Base-by-base conservation (phyloP, 2,797 vertebrate genomes). In the Coranthus polyacanthus region DNA sequence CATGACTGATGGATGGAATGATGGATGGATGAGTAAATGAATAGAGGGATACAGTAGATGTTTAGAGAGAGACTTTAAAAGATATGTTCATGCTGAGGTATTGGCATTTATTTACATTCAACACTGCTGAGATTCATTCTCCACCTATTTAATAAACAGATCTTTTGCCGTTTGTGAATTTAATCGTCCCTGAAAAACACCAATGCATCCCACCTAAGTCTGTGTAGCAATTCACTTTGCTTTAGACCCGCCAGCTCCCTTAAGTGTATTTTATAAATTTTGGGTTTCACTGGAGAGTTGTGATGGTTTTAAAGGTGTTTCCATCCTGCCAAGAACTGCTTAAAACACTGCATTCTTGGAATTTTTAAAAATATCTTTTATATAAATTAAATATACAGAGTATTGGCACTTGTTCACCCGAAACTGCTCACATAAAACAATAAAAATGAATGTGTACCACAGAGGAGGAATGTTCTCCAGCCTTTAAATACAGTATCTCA, bases 1-100 rank as follows among this genome's bases (percentile, higher is more conserved):
- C 69, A 51, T 94, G 92, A 95, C 91, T 88, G 92, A 94, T 93
- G 89, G 83, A 81, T n/a, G 56, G 79, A 81, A 60, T 84, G 89
- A 91, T 88, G 86, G 87, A 90, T 88, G 84, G 80, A 72, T 59
- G 72, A 70, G 62, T 51, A 53, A 78, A 78, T 73, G 68, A 84
- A 72, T 62, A 62, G 68, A 75, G 50, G 63, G 46, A 78, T 86
- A 86, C 84, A 86, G 88, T 89, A 74, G 71, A 62, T 63, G 60
- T 47, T 65, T 39, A 37, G 69, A 70, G 43, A 11, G 49, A 49
- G 42, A 55, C 43, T 57, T 57, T 12, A 57, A 43, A 67, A 39
- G 39, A 20, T 43, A 13, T 45, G 38, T 15, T 6, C 75, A 75
- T 60, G 5, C 18, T 36, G 42, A 49, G 46, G 54, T 17, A 50